A percentile compares a stretch with the other conserved stretches of the same genome.
Conservation (phyloP, 2,888 invertebrate genomes). For the Polia nebulosa region DNA sequence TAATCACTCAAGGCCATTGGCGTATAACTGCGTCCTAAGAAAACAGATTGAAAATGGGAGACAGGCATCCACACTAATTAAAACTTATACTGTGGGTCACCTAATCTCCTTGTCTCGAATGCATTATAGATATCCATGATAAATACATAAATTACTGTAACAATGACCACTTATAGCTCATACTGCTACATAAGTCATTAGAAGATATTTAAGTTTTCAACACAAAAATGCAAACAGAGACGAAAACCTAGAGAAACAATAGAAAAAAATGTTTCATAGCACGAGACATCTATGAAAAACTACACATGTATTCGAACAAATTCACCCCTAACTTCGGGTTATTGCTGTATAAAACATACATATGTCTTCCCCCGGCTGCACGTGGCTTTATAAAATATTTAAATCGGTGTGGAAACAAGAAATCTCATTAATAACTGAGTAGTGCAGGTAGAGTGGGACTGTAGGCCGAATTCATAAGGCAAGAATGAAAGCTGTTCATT, state of each 20-base stretch:
- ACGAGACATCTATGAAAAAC: slow-evolving; percentile 62
- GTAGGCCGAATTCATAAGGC: slow-evolving; percentile 47
- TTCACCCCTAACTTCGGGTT: slow-evolving; percentile 68
- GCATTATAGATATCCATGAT: too few species aligned
- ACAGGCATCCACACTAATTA: too few species aligned
- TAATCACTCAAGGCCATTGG: too few species aligned
- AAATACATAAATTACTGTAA: too few species aligned
- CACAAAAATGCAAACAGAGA: slow-evolving; percentile 7
- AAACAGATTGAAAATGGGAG: too few species aligned
- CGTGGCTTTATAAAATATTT: slow-evolving; percentile 75
- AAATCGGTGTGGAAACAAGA: slow-evolving; percentile 70
- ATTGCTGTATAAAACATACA: slow-evolving; percentile 71
- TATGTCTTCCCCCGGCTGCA: slow-evolving; percentile 67
- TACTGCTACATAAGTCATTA: too few species aligned
- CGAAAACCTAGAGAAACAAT: slow-evolving; percentile 28
- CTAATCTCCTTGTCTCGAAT: too few species aligned
- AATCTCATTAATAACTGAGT: slow-evolving; percentile 75
- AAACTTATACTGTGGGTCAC: too few species aligned
- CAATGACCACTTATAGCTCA: too few species aligned
- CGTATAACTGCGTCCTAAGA: too few species aligned
- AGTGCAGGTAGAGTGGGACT: slow-evolving; percentile 59
- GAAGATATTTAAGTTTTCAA: too few species aligned
- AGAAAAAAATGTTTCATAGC: slow-evolving; percentile 57
- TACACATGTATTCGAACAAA: slow-evolving; percentile 61
- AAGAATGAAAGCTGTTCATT: slow-evolving; percentile 43